phyloP scores from a whole-genome alignment of 2,888 invertebrate species.

The Campaea margaritaria region DNA sequence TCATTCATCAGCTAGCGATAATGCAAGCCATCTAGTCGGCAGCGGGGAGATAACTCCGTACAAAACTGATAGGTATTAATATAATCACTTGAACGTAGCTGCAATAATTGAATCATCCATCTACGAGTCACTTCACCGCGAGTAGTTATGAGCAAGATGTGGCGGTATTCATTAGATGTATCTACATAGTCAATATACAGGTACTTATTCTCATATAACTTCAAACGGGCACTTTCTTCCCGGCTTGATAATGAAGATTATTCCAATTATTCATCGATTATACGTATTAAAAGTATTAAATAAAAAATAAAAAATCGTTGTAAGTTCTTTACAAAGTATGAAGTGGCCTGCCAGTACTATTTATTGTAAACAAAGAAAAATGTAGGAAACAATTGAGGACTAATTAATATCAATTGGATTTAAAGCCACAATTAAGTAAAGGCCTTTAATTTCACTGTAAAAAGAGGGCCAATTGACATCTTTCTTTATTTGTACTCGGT shows the following conservation, averaged over 20 bases:
- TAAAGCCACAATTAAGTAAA: slow-evolving; percentile 15
- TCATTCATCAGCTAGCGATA: slow-evolving; percentile 19
- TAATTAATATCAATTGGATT: slow-evolving; percentile 18
- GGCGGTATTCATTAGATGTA: too few species aligned
- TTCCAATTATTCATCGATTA: too few species aligned
- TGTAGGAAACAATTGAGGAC: slow-evolving; percentile 3
- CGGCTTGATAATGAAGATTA: too few species aligned
- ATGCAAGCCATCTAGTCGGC: slow-evolving; percentile 2
- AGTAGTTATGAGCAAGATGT: too few species aligned
- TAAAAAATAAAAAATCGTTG: too few species aligned
- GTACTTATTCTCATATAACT: too few species aligned
- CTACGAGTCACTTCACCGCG: not conserved
- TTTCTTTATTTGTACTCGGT: slow-evolving; percentile 17
- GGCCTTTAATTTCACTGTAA: slow-evolving; percentile 15
- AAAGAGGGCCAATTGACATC: slow-evolving; percentile 10
- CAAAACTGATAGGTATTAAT: slow-evolving; percentile 15
- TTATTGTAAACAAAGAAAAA: slow-evolving; percentile 8
- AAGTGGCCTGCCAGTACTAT: too few species aligned
- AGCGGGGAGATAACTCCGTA: not conserved
- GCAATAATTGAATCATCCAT: slow-evolving; percentile 21
- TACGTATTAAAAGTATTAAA: too few species aligned
- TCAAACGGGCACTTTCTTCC: too few species aligned
- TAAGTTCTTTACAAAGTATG: too few species aligned
- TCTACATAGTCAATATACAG: too few species aligned
- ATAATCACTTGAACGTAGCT: slow-evolving; percentile 10